Evolutionary conservation across 2,113 vertebrate genomes (phyloP).

Genomic region (Myiozetetes cayanensis): DNA sequence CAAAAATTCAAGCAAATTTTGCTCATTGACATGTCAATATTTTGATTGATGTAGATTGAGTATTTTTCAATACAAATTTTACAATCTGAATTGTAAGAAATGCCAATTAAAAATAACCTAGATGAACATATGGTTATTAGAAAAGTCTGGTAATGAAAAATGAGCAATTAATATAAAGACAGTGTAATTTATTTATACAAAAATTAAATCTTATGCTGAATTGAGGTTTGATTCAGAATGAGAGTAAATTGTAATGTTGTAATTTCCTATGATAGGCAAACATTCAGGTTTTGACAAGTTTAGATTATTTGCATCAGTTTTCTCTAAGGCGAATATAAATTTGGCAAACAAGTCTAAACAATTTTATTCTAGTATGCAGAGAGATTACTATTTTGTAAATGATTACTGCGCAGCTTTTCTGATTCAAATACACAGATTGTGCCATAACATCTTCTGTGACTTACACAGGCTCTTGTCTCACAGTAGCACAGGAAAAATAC

Average conservation of each 20-base stretch:
- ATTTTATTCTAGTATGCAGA: background rate
- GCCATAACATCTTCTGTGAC: background rate
- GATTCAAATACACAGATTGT: background rate
- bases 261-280: background rate
- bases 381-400: background rate
- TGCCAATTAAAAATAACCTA: background rate
- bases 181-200: background rate
- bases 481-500: background rate
- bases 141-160: background rate
- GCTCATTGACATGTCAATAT: background rate
- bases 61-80: background rate
- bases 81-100: background rate
- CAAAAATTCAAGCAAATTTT: background rate
- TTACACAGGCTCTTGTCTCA: background rate
- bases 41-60: background rate
- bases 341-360: background rate
- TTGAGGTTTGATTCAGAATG: background rate
- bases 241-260: background rate
- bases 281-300: background rate
- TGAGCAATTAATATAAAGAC: background rate
- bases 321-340: background rate
- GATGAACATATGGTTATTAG: background rate
- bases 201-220: background rate
- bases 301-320: background rate
- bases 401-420: background rate